phyloP scores from a whole-genome alignment of 2,797 vertebrate genomes.

The Mus spretus region DNA sequence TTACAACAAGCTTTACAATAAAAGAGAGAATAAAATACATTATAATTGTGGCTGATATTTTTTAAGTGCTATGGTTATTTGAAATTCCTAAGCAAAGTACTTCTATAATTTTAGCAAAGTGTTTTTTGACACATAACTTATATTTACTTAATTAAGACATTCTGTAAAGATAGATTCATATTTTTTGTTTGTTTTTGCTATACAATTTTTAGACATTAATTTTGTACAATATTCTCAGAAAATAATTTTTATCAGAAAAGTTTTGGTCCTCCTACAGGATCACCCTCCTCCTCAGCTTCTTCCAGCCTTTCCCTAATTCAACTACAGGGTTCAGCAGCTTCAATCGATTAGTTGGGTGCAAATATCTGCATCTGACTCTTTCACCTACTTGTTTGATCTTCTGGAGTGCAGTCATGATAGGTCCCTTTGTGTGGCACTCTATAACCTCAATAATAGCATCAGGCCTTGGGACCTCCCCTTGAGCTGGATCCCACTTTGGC shows the following conservation, averaged over 20 bases:
- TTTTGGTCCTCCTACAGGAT: not conserved
- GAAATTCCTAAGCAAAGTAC: not conserved
- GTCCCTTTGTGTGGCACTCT: too few species aligned
- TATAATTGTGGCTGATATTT: not conserved
- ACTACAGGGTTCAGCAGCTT: too few species aligned
- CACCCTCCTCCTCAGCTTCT: too few species aligned
- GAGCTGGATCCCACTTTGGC: too few species aligned
- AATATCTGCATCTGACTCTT: too few species aligned
- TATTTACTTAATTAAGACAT: not conserved
- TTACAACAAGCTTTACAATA: slow-evolving; percentile 9
- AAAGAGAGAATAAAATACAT: not conserved
- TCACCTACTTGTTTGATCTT: too few species aligned
- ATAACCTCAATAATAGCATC: too few species aligned
- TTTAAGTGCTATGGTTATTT: slow-evolving; percentile 13
- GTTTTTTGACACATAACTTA: not conserved
- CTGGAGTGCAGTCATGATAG: too few species aligned
- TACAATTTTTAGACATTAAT: not conserved
- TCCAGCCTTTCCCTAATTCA: too few species aligned
- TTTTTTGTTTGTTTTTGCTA: not conserved
- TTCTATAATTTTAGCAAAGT: not conserved
- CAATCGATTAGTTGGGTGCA: too few species aligned
- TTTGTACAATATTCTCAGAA: not conserved
- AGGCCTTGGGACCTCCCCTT: too few species aligned
- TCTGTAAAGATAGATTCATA: not conserved
- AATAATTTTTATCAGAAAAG: not conserved